phyloP scores from a whole-genome alignment of 2,888 invertebrate genomes.

The Melitaea athalia region DNA sequence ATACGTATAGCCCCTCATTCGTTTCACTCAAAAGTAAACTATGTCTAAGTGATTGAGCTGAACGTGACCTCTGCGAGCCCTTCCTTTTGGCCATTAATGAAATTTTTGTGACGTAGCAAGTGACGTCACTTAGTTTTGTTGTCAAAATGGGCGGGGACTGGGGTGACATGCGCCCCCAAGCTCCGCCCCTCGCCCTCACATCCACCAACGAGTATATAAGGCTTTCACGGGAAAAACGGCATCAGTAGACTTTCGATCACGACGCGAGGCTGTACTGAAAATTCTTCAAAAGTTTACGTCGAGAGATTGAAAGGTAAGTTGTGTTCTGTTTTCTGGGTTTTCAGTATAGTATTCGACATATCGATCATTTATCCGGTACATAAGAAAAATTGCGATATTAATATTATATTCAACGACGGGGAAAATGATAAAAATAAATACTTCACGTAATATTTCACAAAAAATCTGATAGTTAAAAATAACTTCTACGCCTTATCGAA shows the following conservation, averaged over 20 bases:
- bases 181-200: constrained; percentile 63
- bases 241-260: constrained; percentile 46
- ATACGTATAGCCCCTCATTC: not conserved
- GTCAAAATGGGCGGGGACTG: constrained; percentile 66
- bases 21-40: not conserved
- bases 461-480: too few species aligned
- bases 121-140: constrained; percentile 51
- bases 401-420: too few species aligned
- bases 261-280: constrained; percentile 48
- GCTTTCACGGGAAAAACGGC: constrained; percentile 40
- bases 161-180: constrained; percentile 51
- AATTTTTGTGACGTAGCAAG: constrained; percentile 52
- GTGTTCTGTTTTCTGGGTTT: not conserved
- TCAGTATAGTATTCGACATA: not conserved
- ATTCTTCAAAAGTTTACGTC: constrained; percentile 64
- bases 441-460: too few species aligned
- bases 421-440: too few species aligned
- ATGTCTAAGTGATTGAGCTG: not conserved
- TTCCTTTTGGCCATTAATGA: constrained; percentile 34
- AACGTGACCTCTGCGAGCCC: constrained; percentile 12
- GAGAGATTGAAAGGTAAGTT: constrained; percentile 68
- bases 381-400: too few species aligned
- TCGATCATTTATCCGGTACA: too few species aligned
- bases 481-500: too few species aligned
- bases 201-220: constrained; percentile 62